Evolutionary conservation across 2,797 vertebrate species (phyloP), one percentile per base, ranked within the genome.

Genomic region (Nyctalus aviator): DNA sequence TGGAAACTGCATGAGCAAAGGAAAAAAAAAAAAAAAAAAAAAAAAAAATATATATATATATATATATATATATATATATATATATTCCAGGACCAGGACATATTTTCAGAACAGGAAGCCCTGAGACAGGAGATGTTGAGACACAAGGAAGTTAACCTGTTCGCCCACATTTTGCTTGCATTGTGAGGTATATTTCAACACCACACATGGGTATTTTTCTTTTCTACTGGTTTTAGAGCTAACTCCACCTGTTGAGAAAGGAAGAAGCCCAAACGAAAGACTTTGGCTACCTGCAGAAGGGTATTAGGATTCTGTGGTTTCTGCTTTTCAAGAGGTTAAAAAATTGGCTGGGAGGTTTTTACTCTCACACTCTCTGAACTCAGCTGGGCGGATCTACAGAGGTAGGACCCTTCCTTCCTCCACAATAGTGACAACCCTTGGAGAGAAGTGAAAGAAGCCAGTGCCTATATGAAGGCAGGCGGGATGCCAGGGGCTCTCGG

Each of bases 91-190:
- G 73, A 96, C 90, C 41, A 83, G 96, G 88, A 86, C 59, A 96
- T 97, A 83, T 94, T 96, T 97, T 81, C 93, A 90, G 93, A 97
- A 86, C 84, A 95, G 97, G 84, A 96, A 96, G 76, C 76, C 90
- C 95, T 92, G 94, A 96, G 91, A 93, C 15, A 89, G 66, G 68
- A 97, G 91, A 95, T 94, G 78, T 48, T 93, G 44, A 11, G 44
- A 44, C 44, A 44, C 44, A 44, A 96, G 96, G 90, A 97, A 95
- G 94, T 96, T 97, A 96, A 91, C 32, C 72, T 95, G 71, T 84
- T 90, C 95, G 89, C 85, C 84, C 64, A 90, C 94, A 96, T 84
- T 94, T 97, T 68, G 91, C 92, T 97, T 94, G 81, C 55, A 72
- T 84, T 93, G 93, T 75, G 94, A 93, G 93, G 95, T 85, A 2